A percentile compares a stretch with the other conserved stretches of the same genome.
phyloP scores from a whole-genome alignment of 1,140 invertebrate genomes.

The Drosophila burlai region DNA sequence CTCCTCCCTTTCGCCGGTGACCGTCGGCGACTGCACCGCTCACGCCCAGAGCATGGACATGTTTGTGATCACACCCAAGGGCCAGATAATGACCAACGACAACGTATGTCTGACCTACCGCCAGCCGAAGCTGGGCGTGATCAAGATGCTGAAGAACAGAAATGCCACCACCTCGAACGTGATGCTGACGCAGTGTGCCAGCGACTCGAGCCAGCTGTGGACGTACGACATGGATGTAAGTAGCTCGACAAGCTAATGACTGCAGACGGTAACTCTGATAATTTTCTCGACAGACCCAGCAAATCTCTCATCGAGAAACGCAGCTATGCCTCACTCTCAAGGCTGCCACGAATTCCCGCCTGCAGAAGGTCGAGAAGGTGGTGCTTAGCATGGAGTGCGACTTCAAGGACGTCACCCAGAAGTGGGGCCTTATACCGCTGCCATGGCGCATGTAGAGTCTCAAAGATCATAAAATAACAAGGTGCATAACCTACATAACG shows the following conservation, averaged over 20 bases:
- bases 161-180: slow-evolving; percentile 76
- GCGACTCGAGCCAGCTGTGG: slow-evolving; percentile 70
- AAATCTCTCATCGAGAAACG: slow-evolving; percentile 73
- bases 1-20: slow-evolving; percentile 86
- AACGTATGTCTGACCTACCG: slow-evolving; percentile 80
- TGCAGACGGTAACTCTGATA: too few relatives aligned
- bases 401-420: slow-evolving; percentile 81
- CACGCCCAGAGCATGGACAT: slow-evolving; percentile 88
- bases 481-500: neutral
- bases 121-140: slow-evolving; percentile 57
- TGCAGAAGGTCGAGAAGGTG: slow-evolving; percentile 69
- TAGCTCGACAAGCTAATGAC: neutral
- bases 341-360: slow-evolving; percentile 61
- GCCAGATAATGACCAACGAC: slow-evolving; percentile 85
- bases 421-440: slow-evolving; percentile 82
- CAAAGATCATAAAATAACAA: neutral
- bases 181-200: slow-evolving; percentile 69
- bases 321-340: slow-evolving; percentile 80
- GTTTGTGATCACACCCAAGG: slow-evolving; percentile 90
- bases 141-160: slow-evolving; percentile 68
- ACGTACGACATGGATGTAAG: slow-evolving; percentile 83
- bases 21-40: slow-evolving; percentile 85
- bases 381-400: slow-evolving; percentile 74
- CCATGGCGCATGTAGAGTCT: slow-evolving; percentile 76
- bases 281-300: slow-evolving; percentile 65